Evolutionary conservation across 2,888 invertebrate genomes (phyloP), one percentile per base, ranked within the genome.

Genomic region (Trachelus tabidus): DNA sequence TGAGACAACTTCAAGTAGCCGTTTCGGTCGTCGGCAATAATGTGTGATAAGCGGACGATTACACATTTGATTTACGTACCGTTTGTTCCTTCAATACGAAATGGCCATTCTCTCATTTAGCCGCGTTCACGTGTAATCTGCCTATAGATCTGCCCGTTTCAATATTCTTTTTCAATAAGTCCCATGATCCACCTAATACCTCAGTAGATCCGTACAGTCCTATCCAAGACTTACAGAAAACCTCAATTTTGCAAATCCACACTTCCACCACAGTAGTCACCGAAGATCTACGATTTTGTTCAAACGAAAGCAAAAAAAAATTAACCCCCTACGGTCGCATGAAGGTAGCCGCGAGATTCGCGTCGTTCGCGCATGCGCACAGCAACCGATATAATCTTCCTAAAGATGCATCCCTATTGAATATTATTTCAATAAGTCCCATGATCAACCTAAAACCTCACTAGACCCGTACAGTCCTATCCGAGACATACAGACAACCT

Each of bases 11-110:
- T 79, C 78, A 79, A 79, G 78, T 83, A 82, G 85, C 83, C 86
- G 82, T 78, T 81, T 80, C 80, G 80, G 81, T 83, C 81, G 73
- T 76, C 81, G 74, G 82, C 79, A 40, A 79, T 73, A 40, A 79
- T 69, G 56, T 9, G 81, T 83, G 86, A 88, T 89, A 88, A 87
- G 86, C 83, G 82, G 85, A 84, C 86, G 85, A 89, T 89, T 88
- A 88, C 86, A 83, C 79, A 82, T 78, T 83, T 88, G 88, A 89
- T 89, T 89, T 89, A 89, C 88, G 81, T 83, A 80, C 81, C 77
- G 80, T 56, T 56, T 56, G 23, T 56, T 56, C 23, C 56, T 23
- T 56, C 56, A 9, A 40, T 40, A 6, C 56, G 56, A 23, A 56
- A 40, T 40, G 15, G 6, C 15, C 40, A 23, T 23, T 40, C 37